Conservation (phyloP, 2,113 vertebrate genomes). For the Turdus rufiventris region DNA sequence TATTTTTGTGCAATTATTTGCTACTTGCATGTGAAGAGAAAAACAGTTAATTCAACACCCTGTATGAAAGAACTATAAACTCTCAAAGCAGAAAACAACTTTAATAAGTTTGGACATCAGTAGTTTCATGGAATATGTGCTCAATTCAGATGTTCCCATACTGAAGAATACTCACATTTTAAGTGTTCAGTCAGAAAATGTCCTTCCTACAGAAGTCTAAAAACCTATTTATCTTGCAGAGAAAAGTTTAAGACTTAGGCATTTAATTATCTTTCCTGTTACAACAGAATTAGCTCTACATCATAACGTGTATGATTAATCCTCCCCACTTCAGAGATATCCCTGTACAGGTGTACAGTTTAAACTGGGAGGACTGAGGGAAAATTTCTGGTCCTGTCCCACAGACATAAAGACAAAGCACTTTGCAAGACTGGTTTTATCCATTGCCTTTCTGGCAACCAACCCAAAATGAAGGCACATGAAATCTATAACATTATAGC, state of each 20-base stretch:
- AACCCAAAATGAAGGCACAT: slow-evolving; percentile 65
- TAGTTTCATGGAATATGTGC: background rate
- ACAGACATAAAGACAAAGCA: background rate
- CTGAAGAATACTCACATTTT: background rate
- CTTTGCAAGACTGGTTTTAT: slow-evolving; percentile 29
- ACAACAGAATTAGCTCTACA: background rate
- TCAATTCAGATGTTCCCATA: background rate
- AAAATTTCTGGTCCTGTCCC: background rate
- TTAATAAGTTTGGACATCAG: background rate
- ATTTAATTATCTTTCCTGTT: background rate
- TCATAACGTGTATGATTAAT: background rate
- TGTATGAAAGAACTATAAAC: background rate
- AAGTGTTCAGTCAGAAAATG: background rate
- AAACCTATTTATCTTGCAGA: background rate
- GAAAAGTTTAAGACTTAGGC: background rate
- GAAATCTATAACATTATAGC: background rate
- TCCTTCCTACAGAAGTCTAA: background rate
- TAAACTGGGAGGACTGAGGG: background rate
- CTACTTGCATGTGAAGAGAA: background rate
- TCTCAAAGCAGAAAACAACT: background rate
- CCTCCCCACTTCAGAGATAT: background rate
- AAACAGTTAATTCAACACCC: background rate
- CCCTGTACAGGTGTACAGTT: background rate
- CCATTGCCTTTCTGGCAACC: slow-evolving; percentile 9
- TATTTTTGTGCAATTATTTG: slow-evolving; percentile 20